Evolutionary conservation across 2,797 vertebrate species (phyloP).

Genomic region (Acanthiza pusilla): DNA sequence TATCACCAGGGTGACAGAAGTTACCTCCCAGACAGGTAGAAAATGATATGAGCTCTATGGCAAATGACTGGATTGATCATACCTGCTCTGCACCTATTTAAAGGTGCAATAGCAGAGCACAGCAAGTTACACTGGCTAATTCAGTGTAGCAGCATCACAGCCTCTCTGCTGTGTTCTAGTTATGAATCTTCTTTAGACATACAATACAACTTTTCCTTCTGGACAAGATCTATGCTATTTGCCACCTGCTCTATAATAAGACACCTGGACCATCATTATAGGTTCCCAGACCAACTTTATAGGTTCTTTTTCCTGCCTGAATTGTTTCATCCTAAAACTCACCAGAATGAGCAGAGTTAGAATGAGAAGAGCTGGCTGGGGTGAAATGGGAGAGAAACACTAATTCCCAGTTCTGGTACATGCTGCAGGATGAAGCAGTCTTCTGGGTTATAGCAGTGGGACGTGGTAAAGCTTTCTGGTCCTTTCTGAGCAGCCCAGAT

Average conservation of each 20-base stretch:
- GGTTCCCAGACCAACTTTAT: not conserved
- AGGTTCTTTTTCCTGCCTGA: not conserved
- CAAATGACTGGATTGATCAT: not conserved
- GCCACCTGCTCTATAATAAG: not conserved
- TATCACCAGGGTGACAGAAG: not conserved
- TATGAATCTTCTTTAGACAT: not conserved
- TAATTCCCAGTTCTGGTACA: not conserved
- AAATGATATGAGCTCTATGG: not conserved
- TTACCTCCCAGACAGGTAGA: not conserved
- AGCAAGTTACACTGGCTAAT: not conserved
- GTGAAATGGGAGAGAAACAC: not conserved
- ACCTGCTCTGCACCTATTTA: not conserved
- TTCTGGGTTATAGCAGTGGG: not conserved
- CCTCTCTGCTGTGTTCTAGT: not conserved
- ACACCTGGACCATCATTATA: not conserved
- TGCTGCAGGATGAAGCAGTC: not conserved
- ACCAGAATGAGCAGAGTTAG: accelerated
- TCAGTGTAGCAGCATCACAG: not conserved
- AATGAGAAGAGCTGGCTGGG: not conserved
- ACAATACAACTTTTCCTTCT: not conserved
- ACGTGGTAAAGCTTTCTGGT: not conserved
- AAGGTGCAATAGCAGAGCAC: not conserved
- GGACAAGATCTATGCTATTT: not conserved
- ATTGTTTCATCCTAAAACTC: not conserved
- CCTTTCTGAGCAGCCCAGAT: not conserved